Percentiles rank a stretch among this genome's conserved stretches.
phyloP scores from a whole-genome alignment of 2,113 vertebrate species.

The Rattus rattus region DNA sequence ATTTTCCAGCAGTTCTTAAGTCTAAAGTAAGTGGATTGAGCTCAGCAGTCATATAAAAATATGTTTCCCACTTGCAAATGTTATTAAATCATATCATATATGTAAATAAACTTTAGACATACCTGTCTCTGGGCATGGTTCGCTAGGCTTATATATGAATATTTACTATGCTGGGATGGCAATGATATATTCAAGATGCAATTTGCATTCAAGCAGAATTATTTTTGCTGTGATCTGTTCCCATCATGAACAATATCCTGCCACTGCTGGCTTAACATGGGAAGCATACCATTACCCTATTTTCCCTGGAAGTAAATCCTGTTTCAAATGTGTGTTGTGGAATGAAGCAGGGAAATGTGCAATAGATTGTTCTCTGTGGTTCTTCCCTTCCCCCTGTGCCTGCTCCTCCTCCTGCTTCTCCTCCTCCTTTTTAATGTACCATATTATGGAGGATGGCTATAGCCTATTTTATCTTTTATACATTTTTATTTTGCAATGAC shows the following conservation, averaged over 20 bases:
- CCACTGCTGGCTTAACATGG: background rate
- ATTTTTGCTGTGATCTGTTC: conserved; percentile 10
- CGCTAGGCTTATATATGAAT: background rate
- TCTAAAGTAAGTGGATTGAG: background rate
- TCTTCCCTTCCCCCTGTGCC: background rate
- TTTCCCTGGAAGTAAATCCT: background rate
- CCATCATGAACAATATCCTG: background rate
- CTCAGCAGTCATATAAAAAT: background rate
- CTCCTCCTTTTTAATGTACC: background rate
- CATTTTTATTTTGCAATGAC: conserved; percentile 27
- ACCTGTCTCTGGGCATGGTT: background rate
- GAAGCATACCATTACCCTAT: background rate
- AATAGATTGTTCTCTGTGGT: background rate
- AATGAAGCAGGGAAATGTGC: background rate
- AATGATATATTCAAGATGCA: background rate
- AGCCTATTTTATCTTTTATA: background rate
- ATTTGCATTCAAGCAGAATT: background rate
- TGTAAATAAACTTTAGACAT: background rate
- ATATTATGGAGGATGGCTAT: background rate
- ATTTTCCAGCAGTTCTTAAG: background rate
- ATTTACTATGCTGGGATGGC: background rate
- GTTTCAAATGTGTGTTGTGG: background rate
- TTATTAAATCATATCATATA: background rate
- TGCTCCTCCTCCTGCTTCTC: background rate
- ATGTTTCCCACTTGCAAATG: background rate